phyloP scores from a whole-genome alignment of 2,113 vertebrate species.

The Brachypteracias leptosomus region DNA sequence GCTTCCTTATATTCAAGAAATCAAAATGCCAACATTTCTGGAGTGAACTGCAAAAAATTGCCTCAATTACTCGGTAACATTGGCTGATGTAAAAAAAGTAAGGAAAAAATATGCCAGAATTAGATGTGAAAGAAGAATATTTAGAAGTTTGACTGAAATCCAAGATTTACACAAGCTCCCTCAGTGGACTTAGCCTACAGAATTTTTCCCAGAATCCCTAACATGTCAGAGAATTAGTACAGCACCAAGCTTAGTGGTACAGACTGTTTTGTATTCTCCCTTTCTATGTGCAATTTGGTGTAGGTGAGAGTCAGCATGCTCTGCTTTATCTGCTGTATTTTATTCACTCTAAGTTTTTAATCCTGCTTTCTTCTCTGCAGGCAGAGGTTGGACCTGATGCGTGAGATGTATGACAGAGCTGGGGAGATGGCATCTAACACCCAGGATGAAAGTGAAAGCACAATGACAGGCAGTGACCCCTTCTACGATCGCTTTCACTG shows the following conservation, averaged over 20 bases:
- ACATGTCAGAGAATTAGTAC: neutral
- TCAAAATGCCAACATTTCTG: neutral
- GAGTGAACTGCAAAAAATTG: neutral
- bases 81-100: neutral
- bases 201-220: neutral
- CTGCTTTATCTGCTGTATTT: neutral
- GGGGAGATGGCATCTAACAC: slow-evolving; percentile 88
- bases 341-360: accelerated
- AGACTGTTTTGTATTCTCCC: neutral
- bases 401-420: slow-evolving; percentile 96
- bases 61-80: neutral
- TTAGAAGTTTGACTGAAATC: neutral
- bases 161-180: neutral
- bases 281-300: accelerated
- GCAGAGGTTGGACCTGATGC: slow-evolving; percentile 94
- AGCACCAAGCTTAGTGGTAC: no score
- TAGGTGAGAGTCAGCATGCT: accelerated
- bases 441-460: slow-evolving; percentile 84
- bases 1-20: neutral
- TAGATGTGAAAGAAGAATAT: neutral
- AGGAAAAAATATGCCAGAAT: neutral
- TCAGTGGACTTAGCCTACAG: neutral
- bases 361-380: slow-evolving; percentile 57
- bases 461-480: slow-evolving; percentile 91
- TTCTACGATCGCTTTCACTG: slow-evolving; percentile 99